phyloP scores from a whole-genome alignment of 35 echinoderm and acorn worm species.

The Ptychodera flava region DNA sequence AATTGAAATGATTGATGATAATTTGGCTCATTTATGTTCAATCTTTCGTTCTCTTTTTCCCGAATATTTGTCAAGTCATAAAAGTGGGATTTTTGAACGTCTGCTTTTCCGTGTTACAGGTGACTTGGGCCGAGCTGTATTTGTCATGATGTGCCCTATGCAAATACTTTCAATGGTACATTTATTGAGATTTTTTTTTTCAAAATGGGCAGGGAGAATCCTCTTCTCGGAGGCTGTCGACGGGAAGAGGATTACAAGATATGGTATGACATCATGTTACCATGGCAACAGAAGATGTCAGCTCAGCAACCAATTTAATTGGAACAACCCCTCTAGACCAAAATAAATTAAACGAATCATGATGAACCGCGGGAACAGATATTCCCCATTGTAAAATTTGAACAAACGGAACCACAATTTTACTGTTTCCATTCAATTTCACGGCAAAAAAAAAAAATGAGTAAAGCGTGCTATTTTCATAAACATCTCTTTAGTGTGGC shows the following conservation, averaged over 20 bases:
- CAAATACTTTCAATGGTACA: too few species aligned
- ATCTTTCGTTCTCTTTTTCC: too few species aligned
- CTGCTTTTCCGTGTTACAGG: too few species aligned
- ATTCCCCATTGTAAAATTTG: neutral
- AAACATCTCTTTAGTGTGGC: neutral
- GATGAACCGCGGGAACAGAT: neutral
- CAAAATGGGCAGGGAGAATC: too few species aligned
- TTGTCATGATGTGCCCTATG: too few species aligned
- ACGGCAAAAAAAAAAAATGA: neutral
- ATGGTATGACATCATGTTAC: neutral
- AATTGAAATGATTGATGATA: too few species aligned
- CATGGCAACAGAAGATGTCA: neutral
- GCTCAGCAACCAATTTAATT: neutral
- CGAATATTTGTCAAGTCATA: too few species aligned
- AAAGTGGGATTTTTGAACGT: too few species aligned
- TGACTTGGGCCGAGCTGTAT: too few species aligned
- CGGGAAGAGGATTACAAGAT: neutral
- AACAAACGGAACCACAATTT: neutral
- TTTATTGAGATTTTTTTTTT: too few species aligned
- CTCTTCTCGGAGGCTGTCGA: neutral
- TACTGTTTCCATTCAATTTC: neutral
- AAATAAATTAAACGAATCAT: neutral
- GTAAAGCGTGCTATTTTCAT: neutral
- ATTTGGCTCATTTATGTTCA: too few species aligned
- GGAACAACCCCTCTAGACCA: neutral